phyloP scores from a whole-genome alignment of 2,888 invertebrate species.

The Drosophila neonasuta region DNA sequence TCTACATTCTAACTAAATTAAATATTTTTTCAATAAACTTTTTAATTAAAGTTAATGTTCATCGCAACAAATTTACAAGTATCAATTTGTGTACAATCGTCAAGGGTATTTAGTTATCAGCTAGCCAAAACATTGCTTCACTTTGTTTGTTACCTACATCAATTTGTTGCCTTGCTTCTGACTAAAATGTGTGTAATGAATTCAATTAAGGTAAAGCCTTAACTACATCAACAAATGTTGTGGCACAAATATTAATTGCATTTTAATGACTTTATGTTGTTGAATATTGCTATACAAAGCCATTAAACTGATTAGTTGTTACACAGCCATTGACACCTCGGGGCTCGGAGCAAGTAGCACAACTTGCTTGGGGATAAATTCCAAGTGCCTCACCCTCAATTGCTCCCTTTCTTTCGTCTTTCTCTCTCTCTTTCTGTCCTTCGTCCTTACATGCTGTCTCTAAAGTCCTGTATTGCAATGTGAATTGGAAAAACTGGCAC shows the following conservation, averaged over 20 bases:
- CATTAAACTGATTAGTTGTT: slow-evolving; percentile 72
- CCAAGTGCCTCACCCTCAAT: neutral
- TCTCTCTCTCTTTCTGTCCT: neutral
- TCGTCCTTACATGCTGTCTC: slow-evolving; percentile 1
- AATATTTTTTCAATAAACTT: too few relatives aligned
- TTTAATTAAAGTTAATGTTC: too few relatives aligned
- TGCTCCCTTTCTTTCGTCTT: neutral
- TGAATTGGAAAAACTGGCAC: slow-evolving; percentile 34
- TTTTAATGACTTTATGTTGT: slow-evolving; percentile 73
- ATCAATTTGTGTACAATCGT: neutral
- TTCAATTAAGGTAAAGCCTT: slow-evolving; percentile 60
- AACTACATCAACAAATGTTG: neutral
- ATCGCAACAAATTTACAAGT: neutral
- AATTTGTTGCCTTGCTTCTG: slow-evolving; percentile 10
- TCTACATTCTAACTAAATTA: too few relatives aligned
- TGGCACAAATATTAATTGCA: slow-evolving; percentile 68
- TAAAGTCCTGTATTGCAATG: slow-evolving; percentile 8
- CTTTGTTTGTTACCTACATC: neutral
- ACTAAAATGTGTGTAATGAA: slow-evolving; percentile 54
- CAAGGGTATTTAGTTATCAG: neutral
- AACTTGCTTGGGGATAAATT: slow-evolving; percentile 8
- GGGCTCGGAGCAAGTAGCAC: slow-evolving; percentile 21
- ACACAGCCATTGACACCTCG: slow-evolving; percentile 65
- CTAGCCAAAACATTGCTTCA: neutral
- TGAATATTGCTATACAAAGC: slow-evolving; percentile 55